Evolutionary conservation across 2,113 vertebrate species (phyloP), one percentile per base, ranked within the genome.

Genomic region (Zosterops borbonicus): DNA sequence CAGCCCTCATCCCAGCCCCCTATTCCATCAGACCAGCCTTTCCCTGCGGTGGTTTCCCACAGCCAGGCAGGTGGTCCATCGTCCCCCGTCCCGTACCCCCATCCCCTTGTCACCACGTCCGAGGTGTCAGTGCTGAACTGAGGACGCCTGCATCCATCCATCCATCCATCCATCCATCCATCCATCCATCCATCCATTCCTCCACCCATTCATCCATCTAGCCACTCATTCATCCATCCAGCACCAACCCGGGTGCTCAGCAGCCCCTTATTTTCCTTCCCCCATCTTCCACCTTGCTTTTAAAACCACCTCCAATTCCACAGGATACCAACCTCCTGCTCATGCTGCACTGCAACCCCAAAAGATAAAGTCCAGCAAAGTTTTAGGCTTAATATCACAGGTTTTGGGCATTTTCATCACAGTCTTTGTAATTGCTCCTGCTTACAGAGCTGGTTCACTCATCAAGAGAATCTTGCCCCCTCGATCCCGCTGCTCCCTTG

Each of bases 281-380:
- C 46, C 39, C 20, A 0, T 24, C 50, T 73, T 44, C 64, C 28
- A 8, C 50, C 56, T 84, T 1, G 35, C 82, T 82, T 74, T 46
- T 31, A 39, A 68, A 80, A 29, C 42, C 42, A 2, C 17, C n/a
- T 24, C 68, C 19, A 25, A 39, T 33, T 46, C 65, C 42, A 2
- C 0, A 64, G 83, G 76, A 60, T 23, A 39, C 68, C 44, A 41
- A 5, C 23, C 20, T 14, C 28, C 37, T 4, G 5, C 20, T n/a
- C 41, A 14, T 13, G 59, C 80, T 42, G 91, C 71, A 24, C n/a
- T 25, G 89, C 91, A 87, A 74, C 60, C 58, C 52, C 12, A 33
- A 58, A 70, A 67, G 39, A 24, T 25, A 29, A 94, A 95, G 95
- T 95, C 81, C 58, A 5, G 74, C 70, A 84, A 96, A 95, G 93